Percentiles rank a stretch among this genome's conserved stretches.
Evolutionary conservation across 1,140 invertebrate species (phyloP).

Genomic region (Formica exsecta): DNA sequence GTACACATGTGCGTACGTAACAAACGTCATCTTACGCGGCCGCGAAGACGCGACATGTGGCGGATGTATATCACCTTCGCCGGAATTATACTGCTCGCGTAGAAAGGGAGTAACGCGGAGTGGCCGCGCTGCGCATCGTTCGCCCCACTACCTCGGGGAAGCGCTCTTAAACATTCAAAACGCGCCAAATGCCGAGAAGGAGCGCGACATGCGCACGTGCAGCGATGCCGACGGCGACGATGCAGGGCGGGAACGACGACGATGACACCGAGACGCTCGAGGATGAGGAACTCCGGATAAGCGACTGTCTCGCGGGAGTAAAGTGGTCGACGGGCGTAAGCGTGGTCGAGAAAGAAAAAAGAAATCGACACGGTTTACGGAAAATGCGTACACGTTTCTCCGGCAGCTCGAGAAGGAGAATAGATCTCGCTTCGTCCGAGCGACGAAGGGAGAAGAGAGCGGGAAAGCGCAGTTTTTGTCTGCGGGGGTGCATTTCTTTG

Average conservation of each 20-base stretch:
- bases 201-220: constrained; percentile 73
- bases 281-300: background rate
- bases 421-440: background rate
- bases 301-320: background rate
- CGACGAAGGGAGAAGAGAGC: background rate
- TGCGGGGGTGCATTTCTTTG: constrained; percentile 33
- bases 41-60: constrained; percentile 34
- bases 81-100: constrained; percentile 81
- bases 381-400: background rate
- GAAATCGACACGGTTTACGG: no score
- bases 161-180: constrained; percentile 80
- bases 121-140: constrained; percentile 86
- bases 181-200: constrained; percentile 78
- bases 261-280: background rate
- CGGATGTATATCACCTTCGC: constrained; percentile 69
- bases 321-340: no score
- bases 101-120: constrained; percentile 86
- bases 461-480: constrained; percentile 1
- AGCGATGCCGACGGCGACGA: constrained; percentile 19
- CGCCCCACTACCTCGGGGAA: constrained; percentile 81
- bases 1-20: background rate
- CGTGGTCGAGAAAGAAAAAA: background rate
- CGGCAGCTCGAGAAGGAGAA: background rate
- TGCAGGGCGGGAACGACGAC: constrained; percentile 8
- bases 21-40: constrained; percentile 31